Conservation (phyloP, 2,888 invertebrate genomes). For the Pasiphila rectangulata region DNA sequence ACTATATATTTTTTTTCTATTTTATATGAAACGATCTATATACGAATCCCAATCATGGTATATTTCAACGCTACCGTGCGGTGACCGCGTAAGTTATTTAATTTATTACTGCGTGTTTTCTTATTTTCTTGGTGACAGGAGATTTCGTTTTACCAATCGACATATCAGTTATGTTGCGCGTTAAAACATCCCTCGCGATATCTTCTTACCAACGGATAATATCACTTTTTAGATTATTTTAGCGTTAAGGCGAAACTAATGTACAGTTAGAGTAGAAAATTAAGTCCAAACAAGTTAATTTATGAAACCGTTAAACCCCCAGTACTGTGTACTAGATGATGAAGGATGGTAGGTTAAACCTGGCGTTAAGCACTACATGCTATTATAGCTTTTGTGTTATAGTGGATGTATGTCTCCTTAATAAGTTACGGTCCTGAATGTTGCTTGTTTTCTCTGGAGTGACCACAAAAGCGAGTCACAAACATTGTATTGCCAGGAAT, state of each 20-base stretch:
- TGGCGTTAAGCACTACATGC: slow-evolving; percentile 64
- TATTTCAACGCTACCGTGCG: slow-evolving; percentile 64
- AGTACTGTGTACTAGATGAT: slow-evolving; percentile 72
- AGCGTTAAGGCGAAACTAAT: slow-evolving; percentile 82
- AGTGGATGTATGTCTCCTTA: slow-evolving; percentile 61
- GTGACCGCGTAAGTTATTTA: slow-evolving; percentile 62
- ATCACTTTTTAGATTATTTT: slow-evolving; percentile 80
- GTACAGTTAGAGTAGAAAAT: slow-evolving; percentile 82
- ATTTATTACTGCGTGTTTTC: slow-evolving; percentile 61
- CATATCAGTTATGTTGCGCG: slow-evolving; percentile 75
- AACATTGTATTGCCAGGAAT: slow-evolving; percentile 82
- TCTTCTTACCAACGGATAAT: slow-evolving; percentile 68
- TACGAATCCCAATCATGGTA: slow-evolving; percentile 63
- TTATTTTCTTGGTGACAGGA: slow-evolving; percentile 61
- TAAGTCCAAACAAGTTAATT: slow-evolving; percentile 80
- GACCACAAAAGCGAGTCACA: slow-evolving; percentile 66
- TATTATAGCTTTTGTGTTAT: slow-evolving; percentile 70
- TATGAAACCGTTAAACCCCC: slow-evolving; percentile 69
- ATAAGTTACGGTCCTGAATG: slow-evolving; percentile 52
- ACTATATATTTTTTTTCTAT: slow-evolving; percentile 53
- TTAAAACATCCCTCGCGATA: slow-evolving; percentile 59
- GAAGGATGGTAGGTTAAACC: slow-evolving; percentile 65
- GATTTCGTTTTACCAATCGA: slow-evolving; percentile 57
- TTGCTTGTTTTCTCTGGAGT: slow-evolving; percentile 48
- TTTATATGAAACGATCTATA: slow-evolving; percentile 55